A percentile compares a stretch with the other conserved stretches of the same genome.
phyloP scores from a whole-genome alignment of 1,140 invertebrate species.

The Sycophaga agraensis region DNA sequence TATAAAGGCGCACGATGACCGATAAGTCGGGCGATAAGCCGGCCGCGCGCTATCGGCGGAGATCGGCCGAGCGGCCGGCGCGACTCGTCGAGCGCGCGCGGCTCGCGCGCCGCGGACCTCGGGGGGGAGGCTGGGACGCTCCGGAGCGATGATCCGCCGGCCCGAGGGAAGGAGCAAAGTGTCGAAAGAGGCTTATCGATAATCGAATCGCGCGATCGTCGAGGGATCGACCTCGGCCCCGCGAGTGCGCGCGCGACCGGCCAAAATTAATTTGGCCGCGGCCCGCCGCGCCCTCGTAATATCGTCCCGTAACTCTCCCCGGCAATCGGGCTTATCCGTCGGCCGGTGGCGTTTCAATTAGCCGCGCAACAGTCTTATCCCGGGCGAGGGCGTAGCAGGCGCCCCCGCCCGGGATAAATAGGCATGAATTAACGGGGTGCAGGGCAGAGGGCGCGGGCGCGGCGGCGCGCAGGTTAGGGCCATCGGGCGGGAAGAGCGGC shows the following conservation, averaged over 20 bases:
- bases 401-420: slow-evolving; percentile 40
- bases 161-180: background rate
- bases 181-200: slow-evolving; percentile 19
- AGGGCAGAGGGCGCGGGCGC: too few relatives aligned
- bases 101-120: too few relatives aligned
- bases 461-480: too few relatives aligned
- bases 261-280: slow-evolving; percentile 45
- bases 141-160: background rate
- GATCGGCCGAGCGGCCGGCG: too few relatives aligned
- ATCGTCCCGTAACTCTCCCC: slow-evolving; percentile 43
- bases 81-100: too few relatives aligned
- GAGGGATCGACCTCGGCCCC: background rate
- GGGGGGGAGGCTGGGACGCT: background rate
- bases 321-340: slow-evolving; percentile 40
- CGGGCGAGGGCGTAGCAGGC: slow-evolving; percentile 8
- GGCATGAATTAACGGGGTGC: slow-evolving; percentile 45
- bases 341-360: slow-evolving; percentile 46
- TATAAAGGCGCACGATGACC: too few relatives aligned
- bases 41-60: too few relatives aligned
- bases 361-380: slow-evolving; percentile 45
- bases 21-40: too few relatives aligned
- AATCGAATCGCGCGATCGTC: slow-evolving; percentile 30
- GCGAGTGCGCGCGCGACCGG: background rate
- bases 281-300: slow-evolving; percentile 38
- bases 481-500: too few relatives aligned